Evolutionary conservation across 1,140 invertebrate species (phyloP), one percentile per base, ranked within the genome.

Genomic region (Pteromalus puparum): DNA sequence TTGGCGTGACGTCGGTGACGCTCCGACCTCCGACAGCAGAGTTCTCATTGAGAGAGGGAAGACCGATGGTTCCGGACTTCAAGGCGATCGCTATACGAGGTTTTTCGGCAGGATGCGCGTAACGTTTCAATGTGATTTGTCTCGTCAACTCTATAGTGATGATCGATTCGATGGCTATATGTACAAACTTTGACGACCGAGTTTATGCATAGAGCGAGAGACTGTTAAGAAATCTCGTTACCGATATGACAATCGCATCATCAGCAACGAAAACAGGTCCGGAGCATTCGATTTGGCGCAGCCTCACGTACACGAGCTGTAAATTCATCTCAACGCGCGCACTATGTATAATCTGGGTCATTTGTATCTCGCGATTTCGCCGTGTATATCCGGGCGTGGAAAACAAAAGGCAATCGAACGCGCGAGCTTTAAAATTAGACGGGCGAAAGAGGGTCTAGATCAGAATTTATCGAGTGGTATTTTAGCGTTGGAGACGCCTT

Each of bases 1-100:
- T 10, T 5, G 34, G 15, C 24, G 78, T 85, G 78, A 81, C 83
- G 83, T 85, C 83, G 67, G 81, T 85, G 83, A 85, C 73, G 81
- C 83, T 81, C 72, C 38, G 76, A 84, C 53, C 83, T 81, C 53
- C 38, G 76, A 84, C 53, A 1, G 18, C 6, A 21, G 18, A 15
- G 15, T 48, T 48, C 15, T 48, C 18, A 15, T 61, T 0, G 9
- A 12, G 67, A n/a, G 18, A n/a, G 18, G 1, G 18, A 61, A 26
- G 10, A n/a, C 26, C 24, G 38, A 15, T 53, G 74, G 24, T 7
- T 61, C 26, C 67, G 67, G 26, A 10, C 74, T 1, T 2, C 74
- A 28, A 21, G 18, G 42, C 38, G 46, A 76, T 53, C 15, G 24
- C 7, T 26, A 28, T 68, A 24, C 24, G n/a, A 68, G 3, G 26